Evolutionary conservation across 2,888 invertebrate genomes (phyloP).

Genomic region (Epicampocera succincta): DNA sequence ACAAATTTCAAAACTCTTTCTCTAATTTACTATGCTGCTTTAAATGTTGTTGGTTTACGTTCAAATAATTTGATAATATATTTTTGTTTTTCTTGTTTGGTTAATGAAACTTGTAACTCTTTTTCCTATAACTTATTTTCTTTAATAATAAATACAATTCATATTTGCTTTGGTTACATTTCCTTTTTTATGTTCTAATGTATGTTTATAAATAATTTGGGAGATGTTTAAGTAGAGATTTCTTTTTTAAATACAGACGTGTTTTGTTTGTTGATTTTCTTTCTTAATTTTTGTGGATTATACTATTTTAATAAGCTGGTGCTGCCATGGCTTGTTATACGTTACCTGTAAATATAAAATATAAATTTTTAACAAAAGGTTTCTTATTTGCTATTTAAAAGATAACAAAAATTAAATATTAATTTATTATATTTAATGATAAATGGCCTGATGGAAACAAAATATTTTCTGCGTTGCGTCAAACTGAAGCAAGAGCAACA

Average conservation of each 20-base stretch:
- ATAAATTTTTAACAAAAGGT: neutral
- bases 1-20: slow-evolving; percentile 36
- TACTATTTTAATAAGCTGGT: slow-evolving; percentile 59
- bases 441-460: too few species aligned
- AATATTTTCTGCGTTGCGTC: too few species aligned
- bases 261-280: slow-evolving; percentile 14
- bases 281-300: neutral
- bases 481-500: too few species aligned
- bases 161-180: slow-evolving; percentile 53
- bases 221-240: slow-evolving; percentile 1
- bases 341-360: slow-evolving; percentile 55
- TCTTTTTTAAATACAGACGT: slow-evolving; percentile 45
- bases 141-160: slow-evolving; percentile 60
- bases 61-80: slow-evolving; percentile 34
- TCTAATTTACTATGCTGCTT: slow-evolving; percentile 8
- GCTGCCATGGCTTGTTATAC: slow-evolving; percentile 68
- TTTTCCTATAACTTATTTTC: slow-evolving; percentile 34
- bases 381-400: neutral
- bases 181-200: slow-evolving; percentile 30
- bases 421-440: too few species aligned
- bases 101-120: slow-evolving; percentile 57
- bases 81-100: slow-evolving; percentile 17
- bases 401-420: too few species aligned
- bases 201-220: slow-evolving; percentile 27
- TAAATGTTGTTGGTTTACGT: slow-evolving; percentile 16